phyloP scores from a whole-genome alignment of 2,797 vertebrate genomes.

The Champsocephalus gunnari region DNA sequence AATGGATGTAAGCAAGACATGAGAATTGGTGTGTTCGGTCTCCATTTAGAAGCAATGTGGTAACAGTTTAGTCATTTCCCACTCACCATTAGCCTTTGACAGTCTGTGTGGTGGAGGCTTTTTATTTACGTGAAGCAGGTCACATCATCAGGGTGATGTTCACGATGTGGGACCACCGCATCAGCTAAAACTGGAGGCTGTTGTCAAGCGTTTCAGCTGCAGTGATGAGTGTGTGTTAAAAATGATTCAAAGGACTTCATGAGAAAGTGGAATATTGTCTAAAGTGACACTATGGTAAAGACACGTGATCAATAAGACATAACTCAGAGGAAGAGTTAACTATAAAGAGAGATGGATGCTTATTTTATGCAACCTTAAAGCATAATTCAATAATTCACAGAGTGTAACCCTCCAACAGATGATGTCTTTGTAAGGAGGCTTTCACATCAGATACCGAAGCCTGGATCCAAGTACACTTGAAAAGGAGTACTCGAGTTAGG shows the following conservation, averaged over 20 bases:
- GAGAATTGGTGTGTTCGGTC: fast-evolving
- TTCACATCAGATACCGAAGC: no score
- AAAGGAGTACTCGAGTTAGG: no score
- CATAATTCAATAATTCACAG: neutral
- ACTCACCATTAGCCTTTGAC: neutral
- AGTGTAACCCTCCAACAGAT: no score
- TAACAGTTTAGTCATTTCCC: conserved; percentile 2
- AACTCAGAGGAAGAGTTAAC: neutral
- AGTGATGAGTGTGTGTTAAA: neutral
- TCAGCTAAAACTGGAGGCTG: neutral
- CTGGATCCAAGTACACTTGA: no score
- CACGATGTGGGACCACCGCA: neutral
- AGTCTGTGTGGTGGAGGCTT: neutral
- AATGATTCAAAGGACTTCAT: conserved; percentile 3
- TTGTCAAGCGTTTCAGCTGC: neutral
- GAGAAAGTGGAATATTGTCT: neutral
- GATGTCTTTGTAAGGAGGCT: no score
- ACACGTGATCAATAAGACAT: neutral
- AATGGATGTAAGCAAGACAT: neutral
- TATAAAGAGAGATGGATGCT: neutral
- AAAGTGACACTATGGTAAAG: neutral
- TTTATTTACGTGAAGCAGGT: neutral
- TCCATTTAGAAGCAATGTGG: neutral
- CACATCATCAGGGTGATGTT: neutral
- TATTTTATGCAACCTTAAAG: neutral